Conservation (phyloP, 2,888 invertebrate species). For the Brachynemurus nebulosus region DNA sequence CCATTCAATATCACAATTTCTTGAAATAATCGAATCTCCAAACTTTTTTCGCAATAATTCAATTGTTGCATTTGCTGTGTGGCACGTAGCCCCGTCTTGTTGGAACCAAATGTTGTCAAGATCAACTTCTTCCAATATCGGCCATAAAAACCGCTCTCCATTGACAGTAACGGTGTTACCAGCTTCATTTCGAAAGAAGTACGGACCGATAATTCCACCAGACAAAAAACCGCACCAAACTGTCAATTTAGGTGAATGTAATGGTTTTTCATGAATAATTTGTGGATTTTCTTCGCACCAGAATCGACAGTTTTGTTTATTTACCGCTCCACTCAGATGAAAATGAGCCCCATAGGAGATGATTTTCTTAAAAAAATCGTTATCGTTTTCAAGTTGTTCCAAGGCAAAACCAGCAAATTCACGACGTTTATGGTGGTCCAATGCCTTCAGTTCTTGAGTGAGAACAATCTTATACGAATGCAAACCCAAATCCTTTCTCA, state of each 20-base stretch:
- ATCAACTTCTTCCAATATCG: not conserved
- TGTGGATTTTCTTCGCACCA: not conserved
- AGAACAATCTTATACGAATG: not conserved
- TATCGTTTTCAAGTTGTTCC: not conserved
- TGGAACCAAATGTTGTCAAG: not conserved
- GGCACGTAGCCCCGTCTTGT: conserved; percentile 4
- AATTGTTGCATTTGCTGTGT: not conserved
- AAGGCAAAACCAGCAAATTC: not conserved
- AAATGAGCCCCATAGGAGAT: not conserved
- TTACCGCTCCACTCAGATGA: not conserved
- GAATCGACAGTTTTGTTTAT: not conserved
- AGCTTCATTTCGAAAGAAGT: not conserved
- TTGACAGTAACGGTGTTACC: not conserved
- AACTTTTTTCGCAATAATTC: not conserved
- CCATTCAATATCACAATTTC: not conserved
- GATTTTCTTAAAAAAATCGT: not conserved
- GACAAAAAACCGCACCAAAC: conserved; percentile 4
- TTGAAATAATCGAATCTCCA: not conserved
- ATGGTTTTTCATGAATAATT: not conserved
- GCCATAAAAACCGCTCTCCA: conserved; percentile 3
- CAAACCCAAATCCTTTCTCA: not conserved
- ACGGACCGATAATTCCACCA: conserved; percentile 1
- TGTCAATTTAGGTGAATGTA: not conserved
- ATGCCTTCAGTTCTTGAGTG: not conserved
- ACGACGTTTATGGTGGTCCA: not conserved